Evolutionary conservation across 2,888 invertebrate species (phyloP).

Genomic region (Tyria jacobaeae): DNA sequence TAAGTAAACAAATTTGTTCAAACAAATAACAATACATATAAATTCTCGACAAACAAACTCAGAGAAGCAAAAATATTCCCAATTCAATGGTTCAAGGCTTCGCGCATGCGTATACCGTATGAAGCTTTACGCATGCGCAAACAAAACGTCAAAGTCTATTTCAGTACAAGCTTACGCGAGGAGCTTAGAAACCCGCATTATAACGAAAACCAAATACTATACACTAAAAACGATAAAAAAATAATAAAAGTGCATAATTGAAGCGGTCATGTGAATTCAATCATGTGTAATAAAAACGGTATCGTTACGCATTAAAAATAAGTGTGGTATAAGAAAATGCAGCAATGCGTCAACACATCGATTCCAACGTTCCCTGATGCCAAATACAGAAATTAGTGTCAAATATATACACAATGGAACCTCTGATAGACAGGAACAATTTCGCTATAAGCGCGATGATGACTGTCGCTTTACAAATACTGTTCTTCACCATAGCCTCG

Average conservation of each 20-base stretch:
- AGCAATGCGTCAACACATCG: slow-evolving; percentile 74
- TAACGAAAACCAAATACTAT: slow-evolving; percentile 42
- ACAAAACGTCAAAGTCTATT: slow-evolving; percentile 78
- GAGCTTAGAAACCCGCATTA: slow-evolving; percentile 37
- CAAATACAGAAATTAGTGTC: slow-evolving; percentile 68
- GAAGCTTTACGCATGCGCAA: slow-evolving; percentile 64
- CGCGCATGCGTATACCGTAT: slow-evolving; percentile 67
- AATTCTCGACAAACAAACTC: not conserved
- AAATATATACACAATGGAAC: slow-evolving; percentile 86
- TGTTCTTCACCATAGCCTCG: slow-evolving; percentile 95
- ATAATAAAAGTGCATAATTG: slow-evolving; percentile 21
- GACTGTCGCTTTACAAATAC: slow-evolving; percentile 93
- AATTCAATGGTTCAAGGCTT: slow-evolving; percentile 4
- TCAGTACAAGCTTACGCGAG: slow-evolving; percentile 71
- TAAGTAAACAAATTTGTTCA: not conserved
- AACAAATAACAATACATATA: not conserved
- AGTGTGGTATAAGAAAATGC: slow-evolving; percentile 58
- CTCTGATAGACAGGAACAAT: slow-evolving; percentile 93
- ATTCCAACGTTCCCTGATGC: slow-evolving; percentile 59
- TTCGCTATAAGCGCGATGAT: slow-evolving; percentile 95
- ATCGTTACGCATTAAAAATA: slow-evolving; percentile 29
- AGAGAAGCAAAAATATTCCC: not conserved
- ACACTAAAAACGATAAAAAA: slow-evolving; percentile 25
- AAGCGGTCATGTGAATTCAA: slow-evolving; percentile 20
- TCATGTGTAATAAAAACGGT: slow-evolving; percentile 31